These are phyloP conservation scores for Scomber colias DNA, from an alignment of 2,113 vertebrate species.

Conservation along the genomic window DNA sequence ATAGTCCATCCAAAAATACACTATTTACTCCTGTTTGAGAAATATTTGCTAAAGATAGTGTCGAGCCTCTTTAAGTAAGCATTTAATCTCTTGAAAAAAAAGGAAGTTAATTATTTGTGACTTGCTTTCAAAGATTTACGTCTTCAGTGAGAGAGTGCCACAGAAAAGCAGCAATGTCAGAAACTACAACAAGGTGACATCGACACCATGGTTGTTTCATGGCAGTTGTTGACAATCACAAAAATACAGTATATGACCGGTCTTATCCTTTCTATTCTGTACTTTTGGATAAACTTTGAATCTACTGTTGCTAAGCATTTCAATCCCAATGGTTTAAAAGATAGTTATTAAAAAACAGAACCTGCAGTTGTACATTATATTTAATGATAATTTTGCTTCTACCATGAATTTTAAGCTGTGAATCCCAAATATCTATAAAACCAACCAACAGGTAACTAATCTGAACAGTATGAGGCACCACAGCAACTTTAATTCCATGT, in stretches of 20 bases:
- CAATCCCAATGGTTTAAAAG: neutral
- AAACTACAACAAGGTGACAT: neutral
- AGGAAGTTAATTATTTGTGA: no score
- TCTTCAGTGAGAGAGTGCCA: no score
- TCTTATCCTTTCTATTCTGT: neutral
- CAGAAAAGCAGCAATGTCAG: neutral
- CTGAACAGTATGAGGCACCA: neutral
- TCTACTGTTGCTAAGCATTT: neutral
- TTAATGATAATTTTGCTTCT: neutral
- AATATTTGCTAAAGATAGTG: no score
- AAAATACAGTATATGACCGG: neutral
- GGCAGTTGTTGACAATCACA: neutral
- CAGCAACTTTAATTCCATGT: neutral
- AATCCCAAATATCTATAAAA: neutral
- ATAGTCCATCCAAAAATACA: no score
- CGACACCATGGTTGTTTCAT: neutral
- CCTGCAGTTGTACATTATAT: neutral
- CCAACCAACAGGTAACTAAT: neutral
- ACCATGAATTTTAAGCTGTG: neutral
- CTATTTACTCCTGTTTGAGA: no score
- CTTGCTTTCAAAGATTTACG: no score
- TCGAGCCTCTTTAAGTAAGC: no score
- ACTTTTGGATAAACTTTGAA: neutral
- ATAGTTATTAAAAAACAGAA: neutral
- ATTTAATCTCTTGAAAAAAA: no score